Conservation (phyloP, 35 echinoderm and acorn worm genomes). For the Eucidaris tribuloides region DNA sequence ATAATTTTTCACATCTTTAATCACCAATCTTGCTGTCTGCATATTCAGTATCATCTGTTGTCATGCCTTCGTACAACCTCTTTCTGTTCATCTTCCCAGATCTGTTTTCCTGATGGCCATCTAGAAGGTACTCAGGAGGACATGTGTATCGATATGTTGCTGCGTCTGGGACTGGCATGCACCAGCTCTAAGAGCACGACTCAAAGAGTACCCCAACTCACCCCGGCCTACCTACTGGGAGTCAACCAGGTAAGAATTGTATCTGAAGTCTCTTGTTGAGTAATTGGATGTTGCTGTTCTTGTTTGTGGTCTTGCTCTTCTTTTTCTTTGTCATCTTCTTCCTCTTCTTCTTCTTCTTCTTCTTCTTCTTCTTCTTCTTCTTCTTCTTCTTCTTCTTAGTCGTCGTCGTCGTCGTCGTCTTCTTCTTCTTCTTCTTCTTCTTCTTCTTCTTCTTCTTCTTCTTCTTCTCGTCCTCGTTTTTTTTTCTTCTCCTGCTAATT, state of each 20-base stretch:
- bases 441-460: neutral
- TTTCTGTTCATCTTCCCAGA: neutral
- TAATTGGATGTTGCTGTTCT: too few relatives aligned
- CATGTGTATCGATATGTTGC: slow-evolving; percentile 40
- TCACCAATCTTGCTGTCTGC: too few relatives aligned
- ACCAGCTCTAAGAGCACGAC: slow-evolving; percentile 17
- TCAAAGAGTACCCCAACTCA: slow-evolving; percentile 41
- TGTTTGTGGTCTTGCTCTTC: neutral
- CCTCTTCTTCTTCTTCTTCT: neutral
- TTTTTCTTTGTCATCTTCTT: neutral
- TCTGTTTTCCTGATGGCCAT: slow-evolving; percentile 14
- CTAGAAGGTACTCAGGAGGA: slow-evolving; percentile 18
- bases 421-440: neutral
- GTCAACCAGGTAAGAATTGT: slow-evolving; percentile 64
- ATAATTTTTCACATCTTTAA: too few relatives aligned
- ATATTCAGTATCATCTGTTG: too few relatives aligned
- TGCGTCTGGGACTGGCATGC: slow-evolving; percentile 21
- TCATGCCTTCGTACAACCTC: too few relatives aligned
- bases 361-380: neutral
- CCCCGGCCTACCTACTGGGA: slow-evolving; percentile 73
- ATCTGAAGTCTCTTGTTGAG: too few relatives aligned
- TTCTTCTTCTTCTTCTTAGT: neutral
- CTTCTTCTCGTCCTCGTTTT: neutral
- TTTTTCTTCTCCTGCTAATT: neutral
- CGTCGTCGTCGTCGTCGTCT: neutral